Conservation (phyloP, 2,888 invertebrate species). For the Ophion costatus region DNA sequence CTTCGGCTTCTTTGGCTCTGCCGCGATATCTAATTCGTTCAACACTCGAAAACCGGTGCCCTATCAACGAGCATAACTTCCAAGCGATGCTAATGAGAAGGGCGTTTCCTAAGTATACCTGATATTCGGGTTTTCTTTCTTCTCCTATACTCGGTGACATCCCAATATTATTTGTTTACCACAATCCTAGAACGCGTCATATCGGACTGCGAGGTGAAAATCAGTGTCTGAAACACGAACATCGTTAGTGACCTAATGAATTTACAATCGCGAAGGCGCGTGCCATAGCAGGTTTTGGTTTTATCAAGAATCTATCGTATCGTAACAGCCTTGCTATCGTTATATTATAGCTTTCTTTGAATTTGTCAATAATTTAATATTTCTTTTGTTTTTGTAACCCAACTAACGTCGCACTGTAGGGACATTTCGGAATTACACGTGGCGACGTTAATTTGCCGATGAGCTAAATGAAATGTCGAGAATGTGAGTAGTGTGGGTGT, state of each 20-base stretch:
- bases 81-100: conserved; percentile 21
- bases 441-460: no score
- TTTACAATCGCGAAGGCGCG: conserved; percentile 6
- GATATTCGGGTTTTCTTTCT: background rate
- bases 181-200: background rate
- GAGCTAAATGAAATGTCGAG: no score
- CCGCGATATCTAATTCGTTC: conserved; percentile 47
- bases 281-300: conserved; percentile 1
- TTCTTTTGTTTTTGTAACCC: no score
- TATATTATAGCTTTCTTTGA: no score
- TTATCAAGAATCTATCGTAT: background rate
- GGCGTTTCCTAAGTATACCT: background rate
- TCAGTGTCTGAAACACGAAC: background rate
- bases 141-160: background rate
- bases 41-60: conserved; percentile 24
- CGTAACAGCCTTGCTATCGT: no score
- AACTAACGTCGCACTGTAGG: no score
- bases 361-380: no score
- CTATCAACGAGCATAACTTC: conserved; percentile 29
- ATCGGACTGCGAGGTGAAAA: background rate
- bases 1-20: conserved; percentile 8
- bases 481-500: no score
- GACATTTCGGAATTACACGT: no score
- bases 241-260: conserved; percentile 29
- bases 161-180: conserved; percentile 19